These are phyloP conservation scores for Cephalopholis sonnerati DNA, from an alignment of 2,113 vertebrate species.

Conservation along the genomic window DNA sequence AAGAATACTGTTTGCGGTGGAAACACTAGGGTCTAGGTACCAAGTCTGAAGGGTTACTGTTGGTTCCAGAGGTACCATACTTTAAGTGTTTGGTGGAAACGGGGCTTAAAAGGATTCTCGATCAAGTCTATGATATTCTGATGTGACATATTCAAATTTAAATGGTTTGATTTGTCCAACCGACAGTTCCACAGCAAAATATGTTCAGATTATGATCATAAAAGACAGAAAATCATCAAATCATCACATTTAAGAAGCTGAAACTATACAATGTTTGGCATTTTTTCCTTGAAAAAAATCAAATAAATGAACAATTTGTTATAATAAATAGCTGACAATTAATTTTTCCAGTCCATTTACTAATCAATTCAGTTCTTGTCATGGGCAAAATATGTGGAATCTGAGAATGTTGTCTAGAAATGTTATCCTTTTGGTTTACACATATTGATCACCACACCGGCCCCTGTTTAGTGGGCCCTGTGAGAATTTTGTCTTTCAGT, in stretches of 20 bases:
- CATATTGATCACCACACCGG: constrained; percentile 25
- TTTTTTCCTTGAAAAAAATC: not conserved
- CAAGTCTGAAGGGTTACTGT: too few relatives aligned
- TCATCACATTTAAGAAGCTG: not conserved
- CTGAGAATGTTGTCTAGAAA: not conserved
- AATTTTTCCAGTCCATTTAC: not conserved
- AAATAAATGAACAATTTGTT: not conserved
- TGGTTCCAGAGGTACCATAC: too few relatives aligned
- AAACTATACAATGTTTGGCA: not conserved
- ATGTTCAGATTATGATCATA: not conserved
- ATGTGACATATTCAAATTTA: too few relatives aligned
- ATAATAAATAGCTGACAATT: too few relatives aligned
- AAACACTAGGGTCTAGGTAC: too few relatives aligned
- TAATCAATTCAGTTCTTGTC: not conserved
- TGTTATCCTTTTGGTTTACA: constrained; percentile 11
- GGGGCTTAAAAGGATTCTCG: not conserved
- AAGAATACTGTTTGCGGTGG: too few relatives aligned
- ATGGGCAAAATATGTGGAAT: not conserved
- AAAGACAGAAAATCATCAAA: not conserved
- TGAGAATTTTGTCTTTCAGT: constrained; percentile 54
- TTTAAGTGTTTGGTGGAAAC: too few relatives aligned
- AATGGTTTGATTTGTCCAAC: too few relatives aligned
- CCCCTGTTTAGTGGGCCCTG: constrained; percentile 12
- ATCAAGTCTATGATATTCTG: too few relatives aligned
- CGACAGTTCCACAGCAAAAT: not conserved